A percentile compares a stretch with the other conserved stretches of the same genome.
These are phyloP conservation scores for Ataeniobius toweri DNA, from an alignment of 2,797 vertebrate species.

Conservation along the genomic window DNA sequence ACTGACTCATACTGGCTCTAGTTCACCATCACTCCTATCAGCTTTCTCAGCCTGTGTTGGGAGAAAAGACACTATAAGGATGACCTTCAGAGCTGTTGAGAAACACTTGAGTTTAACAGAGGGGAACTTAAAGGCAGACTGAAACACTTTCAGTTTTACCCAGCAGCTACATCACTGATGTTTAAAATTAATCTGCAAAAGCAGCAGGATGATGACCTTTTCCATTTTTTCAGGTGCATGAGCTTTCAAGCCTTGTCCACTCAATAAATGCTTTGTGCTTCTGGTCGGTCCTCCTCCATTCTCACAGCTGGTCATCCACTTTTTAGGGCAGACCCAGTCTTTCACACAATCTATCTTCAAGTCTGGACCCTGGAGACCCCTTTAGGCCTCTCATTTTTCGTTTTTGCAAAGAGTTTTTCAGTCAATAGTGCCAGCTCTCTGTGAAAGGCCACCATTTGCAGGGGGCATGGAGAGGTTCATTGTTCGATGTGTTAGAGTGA, in stretches of 20 bases:
- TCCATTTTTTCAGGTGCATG: not conserved
- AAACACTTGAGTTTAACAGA: slow-evolving; percentile 15
- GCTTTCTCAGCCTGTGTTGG: slow-evolving; percentile 9
- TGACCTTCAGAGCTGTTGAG: slow-evolving; percentile 22
- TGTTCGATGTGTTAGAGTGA: slow-evolving; percentile 1
- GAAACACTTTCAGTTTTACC: slow-evolving; percentile 22
- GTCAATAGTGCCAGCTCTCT: slow-evolving; percentile 63
- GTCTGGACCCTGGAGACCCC: slow-evolving; percentile 33
- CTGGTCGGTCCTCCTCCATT: slow-evolving; percentile 8
- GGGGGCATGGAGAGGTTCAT: slow-evolving; percentile 21
- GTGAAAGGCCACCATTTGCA: slow-evolving; percentile 43
- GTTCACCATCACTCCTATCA: slow-evolving; percentile 9
- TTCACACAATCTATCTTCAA: slow-evolving; percentile 46
- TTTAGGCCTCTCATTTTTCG: slow-evolving; percentile 36
- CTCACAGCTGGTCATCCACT: slow-evolving; percentile 59
- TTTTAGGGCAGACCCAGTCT: slow-evolving; percentile 41
- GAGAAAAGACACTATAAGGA: slow-evolving; percentile 11
- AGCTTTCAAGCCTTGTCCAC: slow-evolving; percentile 42
- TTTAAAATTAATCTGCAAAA: slow-evolving; percentile 39
- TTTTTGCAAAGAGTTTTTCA: slow-evolving; percentile 38
- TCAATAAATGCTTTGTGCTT: slow-evolving; percentile 53
- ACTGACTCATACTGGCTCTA: slow-evolving; percentile 3
- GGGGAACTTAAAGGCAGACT: slow-evolving; percentile 5
- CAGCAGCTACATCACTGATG: slow-evolving; percentile 42
- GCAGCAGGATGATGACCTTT: slow-evolving; percentile 60